phyloP scores from a whole-genome alignment of 2,888 invertebrate species.

The Protophormia terraenovae region DNA sequence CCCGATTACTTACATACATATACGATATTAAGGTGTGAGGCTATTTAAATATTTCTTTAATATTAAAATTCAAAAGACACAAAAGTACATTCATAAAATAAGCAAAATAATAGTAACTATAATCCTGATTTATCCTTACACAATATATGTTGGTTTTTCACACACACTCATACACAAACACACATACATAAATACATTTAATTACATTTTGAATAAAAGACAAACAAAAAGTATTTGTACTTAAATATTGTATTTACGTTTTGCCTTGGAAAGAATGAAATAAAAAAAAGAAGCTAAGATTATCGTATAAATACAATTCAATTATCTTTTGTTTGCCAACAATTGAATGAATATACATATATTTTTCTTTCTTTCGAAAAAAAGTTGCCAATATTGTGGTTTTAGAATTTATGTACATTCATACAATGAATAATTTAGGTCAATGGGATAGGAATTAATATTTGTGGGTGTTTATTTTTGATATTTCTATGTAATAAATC shows the following conservation, averaged over 20 bases:
- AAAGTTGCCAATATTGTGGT: conserved; percentile 17
- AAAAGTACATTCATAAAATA: conserved; percentile 17
- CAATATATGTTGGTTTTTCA: conserved; percentile 2
- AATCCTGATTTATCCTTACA: conserved; percentile 60
- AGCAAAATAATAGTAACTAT: conserved; percentile 10
- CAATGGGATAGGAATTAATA: conserved; percentile 8
- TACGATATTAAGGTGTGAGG: conserved; percentile 29
- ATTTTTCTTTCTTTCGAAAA: neutral
- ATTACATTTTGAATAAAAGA: conserved; percentile 50
- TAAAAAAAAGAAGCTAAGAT: conserved; percentile 15
- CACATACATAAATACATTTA: conserved; percentile 11
- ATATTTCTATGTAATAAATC: neutral
- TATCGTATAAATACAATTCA: conserved; percentile 41
- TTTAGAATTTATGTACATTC: neutral
- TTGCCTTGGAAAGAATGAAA: neutral
- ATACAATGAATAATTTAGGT: conserved; percentile 5
- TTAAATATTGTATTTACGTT: conserved; percentile 33
- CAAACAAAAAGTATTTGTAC: conserved; percentile 36
- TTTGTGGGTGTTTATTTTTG: neutral
- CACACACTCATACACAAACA: neutral
- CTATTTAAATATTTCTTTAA: conserved; percentile 15
- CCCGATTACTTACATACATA: conserved; percentile 46
- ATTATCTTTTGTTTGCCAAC: conserved; percentile 32
- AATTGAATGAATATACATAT: conserved; percentile 19
- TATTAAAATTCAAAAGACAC: conserved; percentile 42